Base-by-base conservation (phyloP, 2,113 vertebrate species). In the Cinclus mexicanus region DNA sequence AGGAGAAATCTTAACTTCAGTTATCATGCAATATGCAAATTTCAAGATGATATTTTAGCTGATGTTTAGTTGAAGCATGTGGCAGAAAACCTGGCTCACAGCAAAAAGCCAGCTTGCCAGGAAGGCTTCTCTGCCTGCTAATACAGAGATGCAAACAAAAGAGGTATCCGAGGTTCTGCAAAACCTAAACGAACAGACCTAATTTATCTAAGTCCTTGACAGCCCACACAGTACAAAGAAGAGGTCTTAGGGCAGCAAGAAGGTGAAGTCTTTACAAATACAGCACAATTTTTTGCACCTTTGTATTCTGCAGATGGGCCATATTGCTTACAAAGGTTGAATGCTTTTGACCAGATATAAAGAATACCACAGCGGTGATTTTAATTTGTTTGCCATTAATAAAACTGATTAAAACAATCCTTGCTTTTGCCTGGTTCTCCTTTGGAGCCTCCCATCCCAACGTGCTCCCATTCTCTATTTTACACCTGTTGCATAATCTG, bases 151-250 rank as follows among this genome's bases (percentile, higher is more conserved):
- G 65, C 7, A 81, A 82, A 83, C 63, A 69, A 68, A 95, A 93
- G 78, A 80, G 65, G 53, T 53, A 79, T 23, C 65, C 11, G 11
- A 55, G 70, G 41, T 65, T 82, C 90, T 92, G 67, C 88, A 85
- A 70, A 69, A 92, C 82, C 84, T 93, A 94, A 96, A 87, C 85
- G 78, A 91, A 72, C 81, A 87, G 56, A 84, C 29, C 44, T 90
- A 65, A 95, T 95, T 95, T 93, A 94, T 88, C 82, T 69, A 61
- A 69, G 59, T 55, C 82, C 94, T 74, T 86, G 63, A 69, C 86
- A 90, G 89, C 83, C 70, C 87, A 77, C 75, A 53, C 52, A 87
- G 56, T 13, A 89, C 69, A 82, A 76, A 92, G 93, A 70, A 68
- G 80, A 89, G 87, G 83, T 96, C 88, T 90, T 6, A 84, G 78